phyloP scores from a whole-genome alignment of 2,888 invertebrate genomes.

The Drosophila niveifrons region DNA sequence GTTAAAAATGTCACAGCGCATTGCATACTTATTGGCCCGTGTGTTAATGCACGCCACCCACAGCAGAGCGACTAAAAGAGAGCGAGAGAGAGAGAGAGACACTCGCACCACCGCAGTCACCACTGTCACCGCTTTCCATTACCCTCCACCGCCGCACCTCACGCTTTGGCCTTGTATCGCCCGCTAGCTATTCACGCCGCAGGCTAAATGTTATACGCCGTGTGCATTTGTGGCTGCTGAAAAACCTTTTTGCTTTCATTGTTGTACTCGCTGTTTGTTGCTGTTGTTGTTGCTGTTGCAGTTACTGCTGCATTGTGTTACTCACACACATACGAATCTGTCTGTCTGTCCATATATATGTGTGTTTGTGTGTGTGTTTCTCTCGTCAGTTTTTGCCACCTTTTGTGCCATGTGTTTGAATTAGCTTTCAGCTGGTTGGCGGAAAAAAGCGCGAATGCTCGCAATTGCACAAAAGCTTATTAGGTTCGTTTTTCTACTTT shows the following conservation, averaged over 20 bases:
- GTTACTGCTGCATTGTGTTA: constrained; percentile 46
- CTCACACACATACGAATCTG: constrained; percentile 44
- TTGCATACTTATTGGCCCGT: constrained; percentile 82
- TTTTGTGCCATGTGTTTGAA: constrained; percentile 76
- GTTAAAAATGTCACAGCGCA: constrained; percentile 82
- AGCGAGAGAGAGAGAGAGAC: not conserved
- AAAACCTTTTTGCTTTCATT: constrained; percentile 70
- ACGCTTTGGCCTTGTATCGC: constrained; percentile 17
- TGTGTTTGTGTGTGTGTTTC: constrained; percentile 14
- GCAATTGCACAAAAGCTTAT: constrained; percentile 80
- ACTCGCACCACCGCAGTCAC: constrained; percentile 10
- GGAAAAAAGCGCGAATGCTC: constrained; percentile 51
- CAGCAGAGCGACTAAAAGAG: not conserved
- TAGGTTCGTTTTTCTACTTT: constrained; percentile 53
- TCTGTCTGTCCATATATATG: constrained; percentile 2
- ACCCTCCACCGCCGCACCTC: not conserved
- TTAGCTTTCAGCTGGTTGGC: constrained; percentile 70
- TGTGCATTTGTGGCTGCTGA: constrained; percentile 73
- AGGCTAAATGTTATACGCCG: constrained; percentile 76
- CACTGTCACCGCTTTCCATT: constrained; percentile 5
- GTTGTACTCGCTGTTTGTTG: constrained; percentile 23
- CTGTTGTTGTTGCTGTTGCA: constrained; percentile 29
- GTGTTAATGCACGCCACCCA: constrained; percentile 71
- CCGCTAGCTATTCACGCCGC: constrained; percentile 49
- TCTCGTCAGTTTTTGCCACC: constrained; percentile 62